Evolutionary conservation across 2,888 invertebrate genomes (phyloP), one percentile per base, ranked within the genome.

Genomic region (Temnothorax ravouxi): DNA sequence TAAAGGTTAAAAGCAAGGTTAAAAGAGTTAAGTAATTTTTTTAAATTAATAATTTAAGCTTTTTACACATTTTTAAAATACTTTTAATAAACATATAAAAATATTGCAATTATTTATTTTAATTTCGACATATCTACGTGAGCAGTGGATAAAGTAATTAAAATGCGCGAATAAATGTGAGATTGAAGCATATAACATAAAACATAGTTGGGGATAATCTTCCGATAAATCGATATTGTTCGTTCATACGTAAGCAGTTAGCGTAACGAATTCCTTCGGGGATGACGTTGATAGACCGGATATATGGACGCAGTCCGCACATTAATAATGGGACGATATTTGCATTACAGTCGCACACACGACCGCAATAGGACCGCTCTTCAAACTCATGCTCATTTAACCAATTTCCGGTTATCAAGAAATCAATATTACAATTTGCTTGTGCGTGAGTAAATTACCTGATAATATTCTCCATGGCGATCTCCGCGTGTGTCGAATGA

Each of bases 251-350:
- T 54, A 71, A 76, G 66, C 72, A 76, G 81, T 77, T 80, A 76
- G 52, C 9, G 52, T 56, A 76, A 61, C 52, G 52, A 62, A 72
- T 83, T 84, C 87, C 81, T 85, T 85, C 52, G 77, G 64, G 75
- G 41, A 72, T 59, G 54, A 52, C 67, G 44, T 56, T 47, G 62
- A 62, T 75, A 66, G 54, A 54, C 15, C 52, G 67, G 41, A 71
- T 71, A 83, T 66, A 56, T 52, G 61, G 62, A 52, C 52, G 29
- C 54, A 80, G 61, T 54, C 47, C 25, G 61, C 61, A 67, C 76
- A 81, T 84, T 83, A 87, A 85, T 85, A 85, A 85, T 29, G 47
- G 59, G 67, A 64, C n/a, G 66, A 66, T 87, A 85, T 83, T 85
- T 87, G 80, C 77, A 84, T 87, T 85, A 81, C 79, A 81, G 64